These are phyloP conservation scores for Chelonoidis abingdonii DNA, from an alignment of 2,113 vertebrate species.

Conservation along the genomic window DNA sequence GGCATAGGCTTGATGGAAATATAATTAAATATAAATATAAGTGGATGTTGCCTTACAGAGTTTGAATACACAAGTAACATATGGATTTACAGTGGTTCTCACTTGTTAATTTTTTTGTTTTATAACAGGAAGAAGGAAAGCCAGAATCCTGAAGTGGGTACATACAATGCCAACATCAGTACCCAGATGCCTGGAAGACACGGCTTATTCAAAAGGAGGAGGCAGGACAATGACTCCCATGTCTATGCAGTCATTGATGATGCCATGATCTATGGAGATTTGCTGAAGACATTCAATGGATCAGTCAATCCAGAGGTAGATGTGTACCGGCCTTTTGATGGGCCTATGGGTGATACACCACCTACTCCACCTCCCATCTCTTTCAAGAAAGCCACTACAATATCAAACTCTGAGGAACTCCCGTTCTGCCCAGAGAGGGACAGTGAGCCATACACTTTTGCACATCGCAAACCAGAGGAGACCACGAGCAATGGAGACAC, in stretches of 20 bases:
- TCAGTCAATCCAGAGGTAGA: slow-evolving; percentile 68
- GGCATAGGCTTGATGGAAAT: not conserved
- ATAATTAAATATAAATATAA: not conserved
- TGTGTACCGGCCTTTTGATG: slow-evolving; percentile 82
- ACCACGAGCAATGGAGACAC: slow-evolving; percentile 42
- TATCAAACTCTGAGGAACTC: slow-evolving; percentile 23
- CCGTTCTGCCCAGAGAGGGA: slow-evolving; percentile 72
- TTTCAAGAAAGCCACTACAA: slow-evolving; percentile 66
- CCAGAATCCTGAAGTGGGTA: slow-evolving; percentile 77
- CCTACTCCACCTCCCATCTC: slow-evolving; percentile 79
- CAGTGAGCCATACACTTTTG: slow-evolving; percentile 86
- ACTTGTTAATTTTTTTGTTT: not conserved
- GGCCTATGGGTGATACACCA: slow-evolving; percentile 77
- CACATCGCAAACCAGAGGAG: slow-evolving; percentile 64
- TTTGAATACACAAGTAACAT: accelerated
- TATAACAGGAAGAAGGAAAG: slow-evolving; percentile 82
- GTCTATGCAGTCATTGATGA: slow-evolving; percentile 93
- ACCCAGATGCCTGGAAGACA: slow-evolving; percentile 80
- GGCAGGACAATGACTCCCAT: slow-evolving; percentile 86
- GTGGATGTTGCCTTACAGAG: not conserved
- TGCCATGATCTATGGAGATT: slow-evolving; percentile 85
- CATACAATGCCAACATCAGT: slow-evolving; percentile 85
- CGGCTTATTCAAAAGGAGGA: slow-evolving; percentile 77
- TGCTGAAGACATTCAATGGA: slow-evolving; percentile 77
- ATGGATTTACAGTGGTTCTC: not conserved